Evolutionary conservation across 1,140 invertebrate species (phyloP), one percentile per base, ranked within the genome.

Genomic region (Phymorhynchus buccinoides): DNA sequence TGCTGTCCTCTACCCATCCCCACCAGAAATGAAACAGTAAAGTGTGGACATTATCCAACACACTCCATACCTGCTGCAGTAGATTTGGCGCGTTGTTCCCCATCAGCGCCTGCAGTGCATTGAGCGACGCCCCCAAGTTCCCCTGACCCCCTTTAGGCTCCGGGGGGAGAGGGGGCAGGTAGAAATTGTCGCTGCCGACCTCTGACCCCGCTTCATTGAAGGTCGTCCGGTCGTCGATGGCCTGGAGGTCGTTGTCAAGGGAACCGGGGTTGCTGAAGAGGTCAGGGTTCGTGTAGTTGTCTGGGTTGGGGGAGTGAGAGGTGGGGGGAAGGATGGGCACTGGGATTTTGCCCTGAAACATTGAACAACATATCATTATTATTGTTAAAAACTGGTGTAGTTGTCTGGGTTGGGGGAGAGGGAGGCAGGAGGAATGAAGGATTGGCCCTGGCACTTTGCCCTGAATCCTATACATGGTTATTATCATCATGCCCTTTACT

Each of bases 231-330:
- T 89, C 88, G 12, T 91, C 90, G 7, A 89, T 88, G 1, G 84
- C 84, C 27, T 39, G 35, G 39, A 86, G 84, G 80, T 87, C 86
- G 22, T 89, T 88, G 48, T 83, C 88, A 68, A 86, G 80, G 30
- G 89, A 91, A 32, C 89, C 89, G 39, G 89, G 91, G 82, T 92
- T 90, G 78, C 90, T 92, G 81, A 91, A 91, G 66, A 92, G 87
- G 41, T 91, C 90, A 4, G 90, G 90, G 44, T 92, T 90, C n/a
- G 90, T 91, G 78, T 88, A 88, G 32, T 85, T 88, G 83, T 91
- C 90, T 75, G 90, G 88, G 42, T 89, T 88, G 48, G 41, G 78
- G 37, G 75, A 80, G 1, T 30, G 79, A 44, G 87, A 83, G 87
- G 84, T 37, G 78, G 42, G 78, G 80, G 89, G 90, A 83, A 91